Evolutionary conservation across 2,888 invertebrate genomes (phyloP).

Genomic region (Nysson spinosus): DNA sequence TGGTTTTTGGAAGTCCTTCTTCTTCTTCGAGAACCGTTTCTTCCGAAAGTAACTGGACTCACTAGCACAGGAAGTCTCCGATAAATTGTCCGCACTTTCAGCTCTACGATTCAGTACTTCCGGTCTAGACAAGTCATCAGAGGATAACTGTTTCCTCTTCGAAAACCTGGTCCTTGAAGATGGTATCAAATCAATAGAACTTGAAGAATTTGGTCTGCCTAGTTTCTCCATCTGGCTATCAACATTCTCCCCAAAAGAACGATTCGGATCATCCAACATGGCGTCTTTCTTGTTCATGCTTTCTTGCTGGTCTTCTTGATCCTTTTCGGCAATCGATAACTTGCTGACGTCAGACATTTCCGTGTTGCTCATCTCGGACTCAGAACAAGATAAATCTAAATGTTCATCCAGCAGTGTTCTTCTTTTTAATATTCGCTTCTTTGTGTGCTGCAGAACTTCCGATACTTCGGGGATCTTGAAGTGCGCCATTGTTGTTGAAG

Average conservation of each 20-base stretch:
- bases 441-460: conserved; percentile 52
- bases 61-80: conserved; percentile 45
- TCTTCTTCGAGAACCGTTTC: conserved; percentile 51
- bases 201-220: conserved; percentile 35
- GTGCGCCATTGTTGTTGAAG: conserved; percentile 38
- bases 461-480: conserved; percentile 66
- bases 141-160: conserved; percentile 36
- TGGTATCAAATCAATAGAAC: conserved; percentile 17
- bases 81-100: conserved; percentile 45
- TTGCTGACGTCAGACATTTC: conserved; percentile 6
- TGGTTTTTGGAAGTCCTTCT: conserved; percentile 26
- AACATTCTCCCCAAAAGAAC: not conserved
- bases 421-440: conserved; percentile 57
- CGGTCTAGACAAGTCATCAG: conserved; percentile 27
- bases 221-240: not conserved
- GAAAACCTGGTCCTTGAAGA: conserved; percentile 20
- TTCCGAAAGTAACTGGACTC: conserved; percentile 49
- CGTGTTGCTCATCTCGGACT: conserved; percentile 3
- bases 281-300: not conserved
- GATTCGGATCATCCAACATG: not conserved
- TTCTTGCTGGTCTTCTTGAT: conserved; percentile 2
- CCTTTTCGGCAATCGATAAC: not conserved
- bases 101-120: not conserved
- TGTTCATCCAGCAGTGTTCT: conserved; percentile 53
- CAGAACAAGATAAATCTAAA: conserved; percentile 21